These are phyloP conservation scores for Potamarius usumacintae DNA, from an alignment of 2,113 vertebrate species.

Conservation along the genomic window DNA sequence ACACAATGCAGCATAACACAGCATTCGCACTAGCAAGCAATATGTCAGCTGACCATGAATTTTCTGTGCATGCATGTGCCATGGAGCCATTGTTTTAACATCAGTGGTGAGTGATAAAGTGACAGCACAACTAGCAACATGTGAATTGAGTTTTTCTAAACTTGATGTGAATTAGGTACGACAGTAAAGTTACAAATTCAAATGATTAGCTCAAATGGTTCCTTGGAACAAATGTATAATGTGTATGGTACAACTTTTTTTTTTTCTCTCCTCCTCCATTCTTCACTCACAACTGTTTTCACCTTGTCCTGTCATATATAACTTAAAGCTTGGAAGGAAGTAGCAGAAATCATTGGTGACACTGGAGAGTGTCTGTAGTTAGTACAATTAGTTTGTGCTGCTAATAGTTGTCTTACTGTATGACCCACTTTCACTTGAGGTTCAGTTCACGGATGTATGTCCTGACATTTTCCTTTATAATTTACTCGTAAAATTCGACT, in stretches of 20 bases:
- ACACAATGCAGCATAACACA: neutral
- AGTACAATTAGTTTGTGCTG: too few relatives aligned
- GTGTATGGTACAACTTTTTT: neutral
- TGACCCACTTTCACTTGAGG: too few relatives aligned
- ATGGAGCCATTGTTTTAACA: neutral
- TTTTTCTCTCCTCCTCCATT: too few relatives aligned
- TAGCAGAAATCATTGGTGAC: too few relatives aligned
- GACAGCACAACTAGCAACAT: neutral
- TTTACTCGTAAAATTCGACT: too few relatives aligned
- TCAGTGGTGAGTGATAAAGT: neutral
- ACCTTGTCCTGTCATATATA: neutral
- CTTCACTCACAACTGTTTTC: neutral
- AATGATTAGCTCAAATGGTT: neutral
- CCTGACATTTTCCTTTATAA: too few relatives aligned
- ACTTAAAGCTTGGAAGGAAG: too few relatives aligned
- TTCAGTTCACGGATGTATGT: too few relatives aligned
- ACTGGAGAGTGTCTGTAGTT: too few relatives aligned
- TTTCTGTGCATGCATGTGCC: neutral
- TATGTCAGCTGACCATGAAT: neutral
- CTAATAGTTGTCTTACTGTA: too few relatives aligned
- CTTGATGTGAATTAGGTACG: neutral
- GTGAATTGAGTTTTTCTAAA: neutral
- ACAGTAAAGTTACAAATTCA: neutral
- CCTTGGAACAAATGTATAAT: neutral
- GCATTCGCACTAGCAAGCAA: neutral